A percentile compares a stretch with the other conserved stretches of the same genome.
These are phyloP conservation scores for Yponomeuta evonymella DNA, from an alignment of 2,888 invertebrate genomes.

Conservation along the genomic window DNA sequence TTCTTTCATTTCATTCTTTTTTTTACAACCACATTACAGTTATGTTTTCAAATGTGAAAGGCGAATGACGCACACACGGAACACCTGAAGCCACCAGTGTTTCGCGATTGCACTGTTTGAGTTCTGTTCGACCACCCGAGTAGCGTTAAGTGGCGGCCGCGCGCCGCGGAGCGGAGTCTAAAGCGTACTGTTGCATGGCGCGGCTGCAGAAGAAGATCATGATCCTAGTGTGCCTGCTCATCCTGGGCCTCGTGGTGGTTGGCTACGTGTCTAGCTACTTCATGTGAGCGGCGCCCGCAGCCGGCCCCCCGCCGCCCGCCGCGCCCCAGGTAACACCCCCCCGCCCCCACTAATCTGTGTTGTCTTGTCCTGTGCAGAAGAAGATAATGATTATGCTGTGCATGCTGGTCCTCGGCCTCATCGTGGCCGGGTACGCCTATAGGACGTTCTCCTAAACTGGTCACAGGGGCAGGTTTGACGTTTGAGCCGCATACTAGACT, in stretches of 20 bases:
- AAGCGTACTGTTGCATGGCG: constrained; percentile 70
- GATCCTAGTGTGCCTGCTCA: constrained; percentile 92
- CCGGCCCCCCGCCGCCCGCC: constrained; percentile 26
- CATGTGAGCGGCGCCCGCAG: constrained; percentile 60
- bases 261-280: constrained; percentile 80
- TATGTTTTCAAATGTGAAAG: constrained; percentile 27
- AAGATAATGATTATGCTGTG: constrained; percentile 95
- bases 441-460: constrained; percentile 70
- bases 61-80: constrained; percentile 66
- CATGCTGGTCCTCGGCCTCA: constrained; percentile 86
- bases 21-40: constrained; percentile 17
- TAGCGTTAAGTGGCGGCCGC: not conserved
- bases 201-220: constrained; percentile 90
- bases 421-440: constrained; percentile 76
- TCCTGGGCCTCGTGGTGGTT: constrained; percentile 87
- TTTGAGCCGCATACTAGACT: constrained; percentile 37
- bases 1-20: constrained; percentile 43
- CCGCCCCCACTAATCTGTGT: constrained; percentile 28
- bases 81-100: constrained; percentile 6
- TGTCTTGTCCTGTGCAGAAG: constrained; percentile 85
- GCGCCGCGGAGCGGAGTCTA: constrained; percentile 39
- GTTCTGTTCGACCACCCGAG: not conserved
- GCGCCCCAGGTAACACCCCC: constrained; percentile 51
- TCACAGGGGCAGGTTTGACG: constrained; percentile 64
- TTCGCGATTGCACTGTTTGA: not conserved